Conservation (phyloP, 2,888 invertebrate genomes). For the Caenorhabditis imperialis region DNA sequence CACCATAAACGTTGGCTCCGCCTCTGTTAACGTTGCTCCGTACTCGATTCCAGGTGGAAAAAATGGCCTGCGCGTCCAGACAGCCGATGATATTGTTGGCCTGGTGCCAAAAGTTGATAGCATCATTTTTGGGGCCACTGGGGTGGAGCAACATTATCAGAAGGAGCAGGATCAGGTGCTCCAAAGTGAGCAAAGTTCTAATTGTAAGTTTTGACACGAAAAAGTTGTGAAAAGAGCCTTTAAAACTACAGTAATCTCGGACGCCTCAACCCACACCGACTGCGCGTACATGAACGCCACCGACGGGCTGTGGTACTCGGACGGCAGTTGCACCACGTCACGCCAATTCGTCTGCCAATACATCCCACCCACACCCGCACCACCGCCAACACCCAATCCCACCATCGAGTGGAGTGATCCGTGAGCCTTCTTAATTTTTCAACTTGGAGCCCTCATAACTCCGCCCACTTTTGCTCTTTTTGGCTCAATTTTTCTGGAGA, state of each 20-base stretch:
- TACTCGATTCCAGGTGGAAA: slow-evolving; percentile 18
- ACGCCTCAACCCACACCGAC: slow-evolving; percentile 12
- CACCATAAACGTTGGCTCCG: slow-evolving; percentile 29
- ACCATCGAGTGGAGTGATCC: slow-evolving; percentile 20
- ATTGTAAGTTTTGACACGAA: no score
- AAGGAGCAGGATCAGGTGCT: no score
- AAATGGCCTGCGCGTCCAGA: slow-evolving; percentile 14
- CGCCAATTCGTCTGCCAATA: slow-evolving; percentile 16
- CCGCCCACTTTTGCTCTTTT: no score
- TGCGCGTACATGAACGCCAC: slow-evolving; percentile 28
- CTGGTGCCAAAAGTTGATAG: slow-evolving; percentile 32
- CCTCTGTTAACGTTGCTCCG: slow-evolving; percentile 7
- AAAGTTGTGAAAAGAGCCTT: no score
- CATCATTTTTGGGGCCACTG: slow-evolving; percentile 19
- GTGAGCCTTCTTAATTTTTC: slow-evolving; percentile 4
- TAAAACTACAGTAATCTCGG: no score
- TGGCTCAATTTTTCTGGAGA: no score
- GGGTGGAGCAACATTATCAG: background rate
- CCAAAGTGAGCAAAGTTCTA: no score
- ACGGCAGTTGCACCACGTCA: slow-evolving; percentile 9
- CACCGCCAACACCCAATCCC: slow-evolving; percentile 28
- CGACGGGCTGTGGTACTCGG: slow-evolving; percentile 24
- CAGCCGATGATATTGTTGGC: slow-evolving; percentile 19
- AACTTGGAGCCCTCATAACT: background rate
- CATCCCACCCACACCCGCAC: slow-evolving; percentile 12